Percentiles rank a stretch among this genome's conserved stretches.
These are phyloP conservation scores for Geotria australis DNA, from an alignment of 2,797 vertebrate species.

Conservation along the genomic window DNA sequence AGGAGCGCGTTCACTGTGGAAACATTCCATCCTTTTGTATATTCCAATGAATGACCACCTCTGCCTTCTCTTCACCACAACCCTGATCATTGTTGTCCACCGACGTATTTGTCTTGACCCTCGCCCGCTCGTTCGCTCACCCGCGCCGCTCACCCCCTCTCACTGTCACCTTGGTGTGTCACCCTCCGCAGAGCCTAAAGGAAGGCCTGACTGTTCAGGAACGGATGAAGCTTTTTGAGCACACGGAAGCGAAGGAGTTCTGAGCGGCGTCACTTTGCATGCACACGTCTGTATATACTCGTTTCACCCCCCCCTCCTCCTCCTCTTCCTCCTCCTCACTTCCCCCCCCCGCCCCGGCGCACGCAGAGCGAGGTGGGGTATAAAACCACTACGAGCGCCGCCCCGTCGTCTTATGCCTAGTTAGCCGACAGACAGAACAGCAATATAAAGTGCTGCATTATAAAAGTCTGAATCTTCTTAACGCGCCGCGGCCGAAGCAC, in stretches of 20 bases:
- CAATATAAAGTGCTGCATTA: too few relatives aligned
- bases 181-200: conserved; percentile 53
- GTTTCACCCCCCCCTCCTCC: not conserved
- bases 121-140: too few relatives aligned
- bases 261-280: conserved; percentile 8
- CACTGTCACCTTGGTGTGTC: conserved; percentile 1
- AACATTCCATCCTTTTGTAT: too few relatives aligned
- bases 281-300: not conserved
- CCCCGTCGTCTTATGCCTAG: not conserved
- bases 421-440: too few relatives aligned
- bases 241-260: conserved; percentile 73
- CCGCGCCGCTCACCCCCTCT: too few relatives aligned
- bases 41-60: too few relatives aligned
- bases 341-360: not conserved
- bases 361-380: not conserved
- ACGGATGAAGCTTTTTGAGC: conserved; percentile 86
- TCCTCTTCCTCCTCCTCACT: not conserved
- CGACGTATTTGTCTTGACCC: too few relatives aligned
- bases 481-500: too few relatives aligned
- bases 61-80: too few relatives aligned
- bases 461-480: too few relatives aligned
- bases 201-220: conserved; percentile 94
- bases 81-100: too few relatives aligned
- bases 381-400: not conserved
- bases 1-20: too few relatives aligned